These are phyloP conservation scores for Oreochromis spilurus DNA, from an alignment of 2,113 vertebrate species.

Conservation along the genomic window DNA sequence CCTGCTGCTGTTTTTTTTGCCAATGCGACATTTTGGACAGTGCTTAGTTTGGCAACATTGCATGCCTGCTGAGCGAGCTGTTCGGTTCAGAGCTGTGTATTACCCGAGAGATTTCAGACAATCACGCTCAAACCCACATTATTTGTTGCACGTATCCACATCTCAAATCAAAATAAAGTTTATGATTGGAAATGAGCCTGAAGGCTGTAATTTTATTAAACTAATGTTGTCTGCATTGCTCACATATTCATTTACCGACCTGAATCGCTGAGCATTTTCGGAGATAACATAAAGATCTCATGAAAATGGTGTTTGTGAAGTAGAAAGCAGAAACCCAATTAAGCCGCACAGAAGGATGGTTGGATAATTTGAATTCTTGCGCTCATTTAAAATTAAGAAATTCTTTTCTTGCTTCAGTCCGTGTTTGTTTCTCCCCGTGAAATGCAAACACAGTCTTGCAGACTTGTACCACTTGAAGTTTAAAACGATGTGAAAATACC, in stretches of 20 bases:
- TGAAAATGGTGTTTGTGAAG: slow-evolving; percentile 16
- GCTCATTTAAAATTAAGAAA: background rate
- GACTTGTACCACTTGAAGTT: background rate
- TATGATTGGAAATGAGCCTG: slow-evolving; percentile 11
- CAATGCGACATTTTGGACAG: slow-evolving; percentile 62
- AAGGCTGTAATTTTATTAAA: slow-evolving; percentile 23
- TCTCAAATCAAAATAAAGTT: slow-evolving; percentile 25
- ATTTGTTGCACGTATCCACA: slow-evolving; percentile 4
- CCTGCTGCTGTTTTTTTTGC: slow-evolving; percentile 36
- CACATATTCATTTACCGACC: slow-evolving; percentile 1
- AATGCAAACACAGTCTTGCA: slow-evolving; percentile 13
- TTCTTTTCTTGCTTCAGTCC: background rate
- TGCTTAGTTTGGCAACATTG: slow-evolving; percentile 60
- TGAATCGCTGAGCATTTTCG: slow-evolving; percentile 22
- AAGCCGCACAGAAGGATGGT: background rate
- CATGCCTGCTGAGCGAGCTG: slow-evolving; percentile 56
- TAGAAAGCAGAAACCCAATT: slow-evolving; percentile 1
- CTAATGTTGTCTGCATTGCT: slow-evolving; percentile 31
- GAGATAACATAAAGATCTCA: slow-evolving; percentile 26
- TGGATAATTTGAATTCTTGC: slow-evolving; percentile 16
- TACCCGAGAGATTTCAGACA: slow-evolving; percentile 51
- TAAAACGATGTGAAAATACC: background rate
- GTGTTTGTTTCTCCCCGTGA: background rate
- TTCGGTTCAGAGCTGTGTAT: slow-evolving; percentile 35
- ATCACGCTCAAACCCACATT: slow-evolving; percentile 35